Conservation (phyloP, 2,888 invertebrate genomes). For the Brachypalpus laphriformis region DNA sequence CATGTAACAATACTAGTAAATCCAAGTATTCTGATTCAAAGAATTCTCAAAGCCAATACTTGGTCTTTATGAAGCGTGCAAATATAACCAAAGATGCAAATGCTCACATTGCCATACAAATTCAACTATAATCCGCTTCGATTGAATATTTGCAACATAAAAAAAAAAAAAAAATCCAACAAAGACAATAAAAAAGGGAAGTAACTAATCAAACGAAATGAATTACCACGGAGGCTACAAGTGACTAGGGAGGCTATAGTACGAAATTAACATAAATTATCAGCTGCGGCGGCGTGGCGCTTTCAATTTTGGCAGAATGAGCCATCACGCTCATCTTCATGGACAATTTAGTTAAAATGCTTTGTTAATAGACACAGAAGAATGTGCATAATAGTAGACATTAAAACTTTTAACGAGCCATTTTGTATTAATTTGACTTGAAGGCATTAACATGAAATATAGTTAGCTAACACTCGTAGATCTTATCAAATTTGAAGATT, state of each 20-base stretch:
- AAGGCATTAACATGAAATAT: neutral
- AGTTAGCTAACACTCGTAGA: neutral
- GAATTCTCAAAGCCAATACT: neutral
- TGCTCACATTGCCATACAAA: constrained; percentile 1
- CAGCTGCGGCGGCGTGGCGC: constrained; percentile 27
- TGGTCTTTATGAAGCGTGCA: neutral
- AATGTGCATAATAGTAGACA: neutral
- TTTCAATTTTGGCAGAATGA: constrained; percentile 28
- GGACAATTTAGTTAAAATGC: constrained; percentile 22
- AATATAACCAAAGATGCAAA: constrained; percentile 16
- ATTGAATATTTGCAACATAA: constrained; percentile 38
- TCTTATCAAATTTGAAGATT: neutral
- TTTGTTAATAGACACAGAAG: neutral
- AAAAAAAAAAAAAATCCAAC: neutral
- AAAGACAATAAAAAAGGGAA: constrained; percentile 36
- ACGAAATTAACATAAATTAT: constrained; percentile 59
- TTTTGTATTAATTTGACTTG: constrained; percentile 1
- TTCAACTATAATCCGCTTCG: neutral
- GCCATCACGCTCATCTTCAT: constrained; percentile 35
- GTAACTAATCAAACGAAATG: constrained; percentile 28
- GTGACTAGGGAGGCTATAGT: constrained; percentile 32
- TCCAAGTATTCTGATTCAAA: neutral
- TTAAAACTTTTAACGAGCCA: neutral
- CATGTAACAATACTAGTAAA: too few relatives aligned
- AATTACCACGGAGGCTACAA: constrained; percentile 33